These are phyloP conservation scores for Plagiodera versicolora DNA, from an alignment of 2,888 invertebrate genomes.

Conservation along the genomic window DNA sequence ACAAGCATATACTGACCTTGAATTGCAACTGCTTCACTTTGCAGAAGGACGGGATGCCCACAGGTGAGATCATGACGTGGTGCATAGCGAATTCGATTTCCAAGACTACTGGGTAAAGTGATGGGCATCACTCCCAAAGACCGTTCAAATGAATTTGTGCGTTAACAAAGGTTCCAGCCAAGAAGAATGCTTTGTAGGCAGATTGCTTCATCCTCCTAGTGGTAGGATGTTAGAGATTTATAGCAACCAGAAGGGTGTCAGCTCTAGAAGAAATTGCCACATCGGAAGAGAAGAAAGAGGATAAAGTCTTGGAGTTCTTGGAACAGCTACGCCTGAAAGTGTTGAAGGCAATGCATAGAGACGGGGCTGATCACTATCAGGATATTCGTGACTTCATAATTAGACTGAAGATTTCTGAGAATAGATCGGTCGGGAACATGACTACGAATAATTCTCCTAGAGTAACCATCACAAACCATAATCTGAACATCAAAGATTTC, in stretches of 20 bases:
- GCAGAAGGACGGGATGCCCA: conserved; percentile 67
- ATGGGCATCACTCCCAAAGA: conserved; percentile 65
- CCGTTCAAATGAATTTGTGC: conserved; percentile 83
- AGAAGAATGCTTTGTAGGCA: conserved; percentile 64
- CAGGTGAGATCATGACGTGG: conserved; percentile 73
- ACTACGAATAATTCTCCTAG: background rate
- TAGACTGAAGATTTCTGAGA: conserved; percentile 9
- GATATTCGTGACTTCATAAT: background rate
- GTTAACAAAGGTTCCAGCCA: conserved; percentile 63
- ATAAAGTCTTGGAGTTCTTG: background rate
- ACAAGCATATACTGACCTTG: conserved; percentile 71
- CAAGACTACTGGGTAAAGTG: conserved; percentile 65
- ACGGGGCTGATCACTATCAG: background rate
- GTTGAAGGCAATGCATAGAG: background rate
- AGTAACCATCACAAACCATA: background rate
- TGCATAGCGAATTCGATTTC: conserved; percentile 73
- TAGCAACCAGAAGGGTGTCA: conserved; percentile 85
- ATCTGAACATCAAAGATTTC: conserved; percentile 3
- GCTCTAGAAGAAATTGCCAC: conserved; percentile 67
- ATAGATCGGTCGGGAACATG: conserved; percentile 7
- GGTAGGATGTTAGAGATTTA: conserved; percentile 79
- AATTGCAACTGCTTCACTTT: conserved; percentile 77
- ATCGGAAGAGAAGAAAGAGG: background rate
- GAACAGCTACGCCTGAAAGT: background rate
- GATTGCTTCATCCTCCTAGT: conserved; percentile 65